Evolutionary conservation across 30 jellyfish, hydroid and myxozoan genomes (phyloP).

Genomic region (Sanderia malayensis): DNA sequence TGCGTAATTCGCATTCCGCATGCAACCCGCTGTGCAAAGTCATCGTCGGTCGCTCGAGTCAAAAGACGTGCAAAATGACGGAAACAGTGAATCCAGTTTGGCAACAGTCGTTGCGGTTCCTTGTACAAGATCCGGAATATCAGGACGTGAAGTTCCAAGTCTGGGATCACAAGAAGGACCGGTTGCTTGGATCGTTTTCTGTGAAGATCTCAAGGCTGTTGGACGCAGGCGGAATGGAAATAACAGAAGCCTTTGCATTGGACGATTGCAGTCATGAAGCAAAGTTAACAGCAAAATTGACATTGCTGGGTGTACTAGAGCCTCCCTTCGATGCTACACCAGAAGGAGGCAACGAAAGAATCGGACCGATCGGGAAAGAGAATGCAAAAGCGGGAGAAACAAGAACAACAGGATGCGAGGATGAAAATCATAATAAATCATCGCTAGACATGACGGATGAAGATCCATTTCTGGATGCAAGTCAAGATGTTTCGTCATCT

Average conservation of each 20-base stretch:
- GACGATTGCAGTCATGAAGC: constrained; percentile 64
- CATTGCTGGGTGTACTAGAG: constrained; percentile 48
- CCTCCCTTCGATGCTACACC: constrained; percentile 3
- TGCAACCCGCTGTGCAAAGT: constrained; percentile 70
- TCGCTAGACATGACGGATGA: constrained; percentile 36
- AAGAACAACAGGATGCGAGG: too few species aligned
- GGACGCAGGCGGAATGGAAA: constrained; percentile 52
- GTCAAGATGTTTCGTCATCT: constrained; percentile 40
- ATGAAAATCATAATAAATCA: not conserved
- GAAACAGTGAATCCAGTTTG: constrained; percentile 71
- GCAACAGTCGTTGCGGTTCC: constrained; percentile 69
- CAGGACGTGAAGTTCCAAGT: constrained; percentile 64
- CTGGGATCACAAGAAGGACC: constrained; percentile 76
- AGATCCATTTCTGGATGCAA: constrained; percentile 33
- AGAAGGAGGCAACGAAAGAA: not conserved
- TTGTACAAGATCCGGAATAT: constrained; percentile 71
- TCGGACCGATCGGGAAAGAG: not conserved
- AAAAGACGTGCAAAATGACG: constrained; percentile 41
- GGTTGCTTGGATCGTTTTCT: constrained; percentile 69
- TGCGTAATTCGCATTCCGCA: constrained; percentile 45
- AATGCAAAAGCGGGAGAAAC: not conserved
- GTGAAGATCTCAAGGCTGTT: constrained; percentile 48
- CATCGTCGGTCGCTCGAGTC: constrained; percentile 48
- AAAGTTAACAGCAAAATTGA: constrained; percentile 31
- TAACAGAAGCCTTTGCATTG: constrained; percentile 63